These are phyloP conservation scores for Plusia festucae DNA, from an alignment of 2,888 invertebrate genomes.

Conservation along the genomic window DNA sequence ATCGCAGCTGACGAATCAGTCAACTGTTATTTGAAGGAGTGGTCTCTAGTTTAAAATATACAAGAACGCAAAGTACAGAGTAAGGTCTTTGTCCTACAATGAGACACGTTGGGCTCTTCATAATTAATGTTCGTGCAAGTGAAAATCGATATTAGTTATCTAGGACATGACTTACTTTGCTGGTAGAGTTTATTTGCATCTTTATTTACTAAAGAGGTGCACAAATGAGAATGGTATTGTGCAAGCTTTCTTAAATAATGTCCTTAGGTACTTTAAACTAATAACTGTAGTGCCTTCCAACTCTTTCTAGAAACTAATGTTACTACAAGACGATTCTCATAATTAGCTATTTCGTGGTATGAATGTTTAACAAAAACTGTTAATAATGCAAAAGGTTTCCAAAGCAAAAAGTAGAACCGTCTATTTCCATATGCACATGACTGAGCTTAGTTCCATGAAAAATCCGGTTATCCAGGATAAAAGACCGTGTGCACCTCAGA, in stretches of 20 bases:
- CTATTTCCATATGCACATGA: not conserved
- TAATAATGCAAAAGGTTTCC: not conserved
- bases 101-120: not conserved
- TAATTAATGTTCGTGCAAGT: conserved; percentile 6
- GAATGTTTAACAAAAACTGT: too few relatives aligned
- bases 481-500: not conserved
- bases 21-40: not conserved
- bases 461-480: conserved; percentile 1
- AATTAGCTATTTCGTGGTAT: not conserved
- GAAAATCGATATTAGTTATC: conserved; percentile 1
- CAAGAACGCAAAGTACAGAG: not conserved
- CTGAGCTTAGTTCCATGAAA: not conserved
- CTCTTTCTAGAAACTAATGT: not conserved
- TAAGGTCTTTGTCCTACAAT: not conserved
- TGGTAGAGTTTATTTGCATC: conserved; percentile 4
- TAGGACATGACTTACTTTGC: conserved; percentile 2
- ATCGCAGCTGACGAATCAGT: not conserved
- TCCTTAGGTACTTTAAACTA: too few relatives aligned
- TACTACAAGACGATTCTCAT: not conserved
- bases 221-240: not conserved
- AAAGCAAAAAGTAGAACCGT: not conserved
- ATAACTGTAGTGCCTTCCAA: not conserved
- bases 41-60: not conserved
- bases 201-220: conserved; percentile 3
- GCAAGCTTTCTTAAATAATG: too few relatives aligned